Evolutionary conservation across 2,113 vertebrate species (phyloP), one percentile per base, ranked within the genome.

Genomic region (Anguilla japonica): DNA sequence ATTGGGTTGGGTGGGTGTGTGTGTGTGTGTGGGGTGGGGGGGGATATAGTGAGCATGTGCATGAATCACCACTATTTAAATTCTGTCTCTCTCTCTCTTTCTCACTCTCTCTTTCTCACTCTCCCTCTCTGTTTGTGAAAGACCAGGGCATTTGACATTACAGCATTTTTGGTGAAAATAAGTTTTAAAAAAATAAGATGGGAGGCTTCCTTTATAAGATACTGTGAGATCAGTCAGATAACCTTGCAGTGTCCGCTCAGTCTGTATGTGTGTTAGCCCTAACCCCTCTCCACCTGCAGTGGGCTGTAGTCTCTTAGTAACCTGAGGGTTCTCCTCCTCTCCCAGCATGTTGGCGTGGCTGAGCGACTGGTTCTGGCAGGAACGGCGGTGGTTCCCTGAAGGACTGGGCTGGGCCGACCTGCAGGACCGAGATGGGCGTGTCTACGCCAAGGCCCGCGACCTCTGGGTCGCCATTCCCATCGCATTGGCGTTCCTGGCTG

Each of bases 361-460:
- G 89, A 97, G 96, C 78, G 95, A 96, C 75, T 96, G 95, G 87
- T 98, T 99, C 89, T 99, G 98, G 98, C 97, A 97, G 96, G 97
- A 99, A 87, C 93, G 93, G 86, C 96, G 98, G 29, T 99, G 98
- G 98, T 96, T 99, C 79, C 98, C 98, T 0, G 91, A 93, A 75
- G 98, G 98, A 87, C 91, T 99, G 87, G 98, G 97, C 90, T 99
- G 98, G 98, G 96, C 96, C 0, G 97, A 99, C 90, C 93, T 99
- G 85, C 94, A 98, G 92, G 97, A 98, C 90, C 90, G 93, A 0
- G 97, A 98, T 91, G 98, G 96, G 15, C 95, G 95, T 0, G 91
- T 98, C 18, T 98, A 97, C 0, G 97, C 98, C 87, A 98, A 98
- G 91, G 95, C 96, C 26, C 90, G 90, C 0, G 97, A 99, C 90